These are phyloP conservation scores for Tiaroga cobitis DNA, from an alignment of 2,797 vertebrate species.

Conservation along the genomic window DNA sequence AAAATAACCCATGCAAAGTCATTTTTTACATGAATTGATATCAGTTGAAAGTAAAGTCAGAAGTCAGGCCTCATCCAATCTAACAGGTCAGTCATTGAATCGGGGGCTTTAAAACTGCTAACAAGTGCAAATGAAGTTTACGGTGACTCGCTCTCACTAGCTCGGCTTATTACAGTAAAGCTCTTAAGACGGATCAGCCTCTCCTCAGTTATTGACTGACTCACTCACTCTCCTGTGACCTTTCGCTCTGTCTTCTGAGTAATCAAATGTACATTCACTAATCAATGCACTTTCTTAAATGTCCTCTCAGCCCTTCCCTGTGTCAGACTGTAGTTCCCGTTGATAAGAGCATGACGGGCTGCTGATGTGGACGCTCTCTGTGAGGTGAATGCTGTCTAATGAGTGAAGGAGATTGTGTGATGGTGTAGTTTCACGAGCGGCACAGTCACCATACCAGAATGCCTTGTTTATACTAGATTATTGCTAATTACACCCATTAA, in stretches of 20 bases:
- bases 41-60: neutral
- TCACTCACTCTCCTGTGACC: conserved; percentile 13
- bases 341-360: neutral
- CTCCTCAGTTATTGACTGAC: conserved; percentile 33
- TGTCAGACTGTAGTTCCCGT: neutral
- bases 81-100: neutral
- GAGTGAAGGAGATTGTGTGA: neutral
- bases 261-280: neutral
- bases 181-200: conserved; percentile 37
- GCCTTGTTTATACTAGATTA: neutral
- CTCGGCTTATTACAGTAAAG: conserved; percentile 6
- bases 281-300: neutral
- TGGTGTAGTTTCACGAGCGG: neutral
- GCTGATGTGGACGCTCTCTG: no score
- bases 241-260: neutral
- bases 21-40: neutral
- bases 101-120: neutral
- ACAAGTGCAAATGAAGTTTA: neutral
- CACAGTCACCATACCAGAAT: neutral
- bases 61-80: neutral
- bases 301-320: neutral
- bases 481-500: neutral
- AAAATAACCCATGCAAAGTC: neutral
- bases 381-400: neutral
- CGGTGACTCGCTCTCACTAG: conserved; percentile 12